Conservation (phyloP, 2,888 invertebrate species). For the Melanotus villosus region DNA sequence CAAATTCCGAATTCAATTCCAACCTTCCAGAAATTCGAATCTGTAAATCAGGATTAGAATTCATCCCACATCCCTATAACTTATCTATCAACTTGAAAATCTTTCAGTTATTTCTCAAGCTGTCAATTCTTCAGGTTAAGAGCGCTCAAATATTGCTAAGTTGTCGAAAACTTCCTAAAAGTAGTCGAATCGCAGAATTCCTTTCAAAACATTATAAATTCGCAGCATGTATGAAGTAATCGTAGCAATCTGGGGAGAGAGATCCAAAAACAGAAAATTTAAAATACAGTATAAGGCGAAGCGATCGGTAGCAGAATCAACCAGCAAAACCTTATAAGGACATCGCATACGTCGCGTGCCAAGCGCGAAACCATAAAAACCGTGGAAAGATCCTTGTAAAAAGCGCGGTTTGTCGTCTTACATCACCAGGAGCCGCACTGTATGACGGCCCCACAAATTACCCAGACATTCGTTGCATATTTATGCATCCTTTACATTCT, state of each 20-base stretch:
- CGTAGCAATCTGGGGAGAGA: not conserved
- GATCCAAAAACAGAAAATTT: not conserved
- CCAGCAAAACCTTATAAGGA: slow-evolving; percentile 25
- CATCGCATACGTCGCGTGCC: slow-evolving; percentile 44
- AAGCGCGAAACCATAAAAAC: slow-evolving; percentile 34
- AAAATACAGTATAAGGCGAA: not conserved
- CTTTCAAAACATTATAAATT: too few species aligned
- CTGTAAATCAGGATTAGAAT: too few species aligned
- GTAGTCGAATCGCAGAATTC: too few species aligned
- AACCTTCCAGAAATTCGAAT: too few species aligned
- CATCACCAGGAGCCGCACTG: slow-evolving; percentile 36
- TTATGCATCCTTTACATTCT: slow-evolving; percentile 38
- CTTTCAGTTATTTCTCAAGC: too few species aligned
- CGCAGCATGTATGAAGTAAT: too few species aligned
- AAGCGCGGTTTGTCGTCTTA: slow-evolving; percentile 29
- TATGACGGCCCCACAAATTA: slow-evolving; percentile 47
- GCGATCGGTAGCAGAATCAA: not conserved
- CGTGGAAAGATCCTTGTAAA: slow-evolving; percentile 31
- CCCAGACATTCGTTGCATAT: slow-evolving; percentile 41
- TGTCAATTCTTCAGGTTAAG: too few species aligned
- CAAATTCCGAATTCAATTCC: too few species aligned
- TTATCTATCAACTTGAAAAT: too few species aligned
- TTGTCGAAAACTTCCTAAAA: too few species aligned
- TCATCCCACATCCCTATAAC: too few species aligned
- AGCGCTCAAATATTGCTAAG: too few species aligned